phyloP scores from a whole-genome alignment of 2,888 invertebrate species.

The Leptopilina drosophilae region DNA sequence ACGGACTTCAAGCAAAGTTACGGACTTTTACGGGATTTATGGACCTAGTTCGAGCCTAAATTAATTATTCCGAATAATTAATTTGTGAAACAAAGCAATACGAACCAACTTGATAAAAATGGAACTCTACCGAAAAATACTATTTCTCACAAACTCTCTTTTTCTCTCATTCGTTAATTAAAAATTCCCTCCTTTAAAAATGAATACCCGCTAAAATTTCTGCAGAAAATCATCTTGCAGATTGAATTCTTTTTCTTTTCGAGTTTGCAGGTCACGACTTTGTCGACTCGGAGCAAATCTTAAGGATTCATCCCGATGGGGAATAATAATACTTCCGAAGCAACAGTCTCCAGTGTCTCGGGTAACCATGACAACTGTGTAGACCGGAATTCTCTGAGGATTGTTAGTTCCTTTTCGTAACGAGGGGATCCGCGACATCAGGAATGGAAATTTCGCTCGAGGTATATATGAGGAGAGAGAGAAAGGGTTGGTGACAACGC shows the following conservation, averaged over 20 bases:
- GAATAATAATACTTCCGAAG: constrained; percentile 30
- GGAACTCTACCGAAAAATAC: no score
- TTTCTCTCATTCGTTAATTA: neutral
- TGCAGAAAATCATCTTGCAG: neutral
- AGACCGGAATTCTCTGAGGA: constrained; percentile 15
- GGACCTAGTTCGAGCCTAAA: no score
- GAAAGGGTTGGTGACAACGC: constrained; percentile 32
- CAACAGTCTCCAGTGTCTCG: constrained; percentile 24
- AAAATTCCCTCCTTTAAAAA: neutral
- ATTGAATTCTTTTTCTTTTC: neutral
- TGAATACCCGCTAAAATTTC: neutral
- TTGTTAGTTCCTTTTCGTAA: constrained; percentile 26
- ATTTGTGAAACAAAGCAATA: no score
- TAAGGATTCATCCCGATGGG: constrained; percentile 9
- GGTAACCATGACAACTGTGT: constrained; percentile 29
- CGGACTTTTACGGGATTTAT: no score
- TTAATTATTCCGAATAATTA: no score
- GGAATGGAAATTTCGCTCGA: constrained; percentile 24
- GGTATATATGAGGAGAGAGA: constrained; percentile 1
- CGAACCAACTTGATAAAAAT: no score
- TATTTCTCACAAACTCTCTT: no score
- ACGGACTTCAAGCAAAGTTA: no score
- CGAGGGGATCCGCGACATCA: constrained; percentile 16
- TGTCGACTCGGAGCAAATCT: constrained; percentile 14
- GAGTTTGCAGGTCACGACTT: neutral